These are phyloP conservation scores for Chrysolina americana DNA, from an alignment of 2,888 invertebrate species.

Conservation along the genomic window DNA sequence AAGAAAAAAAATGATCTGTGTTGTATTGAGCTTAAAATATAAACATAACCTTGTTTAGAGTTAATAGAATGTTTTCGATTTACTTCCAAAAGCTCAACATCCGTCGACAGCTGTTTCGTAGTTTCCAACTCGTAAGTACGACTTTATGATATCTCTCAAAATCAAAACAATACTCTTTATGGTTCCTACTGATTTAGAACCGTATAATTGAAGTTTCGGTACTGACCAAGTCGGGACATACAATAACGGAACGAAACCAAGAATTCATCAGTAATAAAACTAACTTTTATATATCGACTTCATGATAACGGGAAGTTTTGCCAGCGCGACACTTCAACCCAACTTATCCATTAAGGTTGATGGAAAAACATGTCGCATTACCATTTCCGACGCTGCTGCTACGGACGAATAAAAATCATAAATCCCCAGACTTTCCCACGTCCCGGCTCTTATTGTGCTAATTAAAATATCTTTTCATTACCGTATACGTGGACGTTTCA, in stretches of 20 bases:
- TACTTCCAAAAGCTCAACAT: no score
- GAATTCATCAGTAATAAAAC: slow-evolving; percentile 40
- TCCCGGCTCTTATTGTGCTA: slow-evolving; percentile 58
- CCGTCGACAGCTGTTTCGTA: no score
- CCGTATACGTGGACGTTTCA: slow-evolving; percentile 55
- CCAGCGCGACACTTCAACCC: slow-evolving; percentile 53
- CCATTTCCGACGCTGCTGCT: slow-evolving; percentile 55
- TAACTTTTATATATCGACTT: slow-evolving; percentile 54
- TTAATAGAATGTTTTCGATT: no score
- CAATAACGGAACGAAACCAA: not conserved
- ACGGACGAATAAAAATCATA: slow-evolving; percentile 59
- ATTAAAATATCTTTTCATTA: slow-evolving; percentile 62
- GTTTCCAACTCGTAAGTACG: no score
- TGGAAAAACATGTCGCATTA: slow-evolving; percentile 61
- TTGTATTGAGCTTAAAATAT: no score
- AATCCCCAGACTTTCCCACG: slow-evolving; percentile 56
- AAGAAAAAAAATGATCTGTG: no score
- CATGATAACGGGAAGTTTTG: slow-evolving; percentile 50
- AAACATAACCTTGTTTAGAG: no score
- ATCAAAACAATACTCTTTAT: no score
- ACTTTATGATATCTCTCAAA: no score
- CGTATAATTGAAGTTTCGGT: no score
- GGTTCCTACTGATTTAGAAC: no score
- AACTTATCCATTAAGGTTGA: slow-evolving; percentile 61
- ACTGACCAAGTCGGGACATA: not conserved